Evolutionary conservation across 2,797 vertebrate species (phyloP).

Genomic region (Chiroxiphia lanceolata): DNA sequence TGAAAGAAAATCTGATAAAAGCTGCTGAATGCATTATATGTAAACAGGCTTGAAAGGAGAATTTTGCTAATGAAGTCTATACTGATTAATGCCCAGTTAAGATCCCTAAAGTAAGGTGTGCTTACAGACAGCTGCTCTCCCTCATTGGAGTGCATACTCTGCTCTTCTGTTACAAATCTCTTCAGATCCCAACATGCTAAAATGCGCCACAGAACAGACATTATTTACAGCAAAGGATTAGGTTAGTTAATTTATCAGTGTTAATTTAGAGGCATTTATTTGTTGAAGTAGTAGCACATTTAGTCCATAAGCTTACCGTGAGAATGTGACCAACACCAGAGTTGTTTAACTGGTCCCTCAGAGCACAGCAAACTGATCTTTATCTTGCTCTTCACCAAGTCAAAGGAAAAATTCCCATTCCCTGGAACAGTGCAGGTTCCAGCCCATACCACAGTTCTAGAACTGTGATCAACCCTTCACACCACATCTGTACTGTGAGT

Average conservation of each 20-base stretch:
- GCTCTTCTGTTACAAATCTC: background rate
- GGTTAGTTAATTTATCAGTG: background rate
- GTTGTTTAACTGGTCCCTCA: slow-evolving; percentile 45
- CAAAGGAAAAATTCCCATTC: slow-evolving; percentile 50
- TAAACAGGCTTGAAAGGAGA: background rate
- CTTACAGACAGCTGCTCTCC: background rate
- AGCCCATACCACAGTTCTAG: background rate
- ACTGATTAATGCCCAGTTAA: background rate
- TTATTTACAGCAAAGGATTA: background rate
- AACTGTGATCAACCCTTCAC: background rate
- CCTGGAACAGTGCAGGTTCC: background rate
- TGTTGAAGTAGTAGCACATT: background rate
- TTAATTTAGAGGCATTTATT: slow-evolving; percentile 11
- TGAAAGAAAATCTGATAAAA: background rate
- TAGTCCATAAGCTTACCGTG: background rate
- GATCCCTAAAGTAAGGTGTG: background rate
- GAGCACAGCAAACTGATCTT: slow-evolving; percentile 18
- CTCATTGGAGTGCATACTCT: background rate
- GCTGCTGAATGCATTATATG: background rate
- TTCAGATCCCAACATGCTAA: background rate
- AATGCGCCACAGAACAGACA: background rate
- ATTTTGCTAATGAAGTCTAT: background rate
- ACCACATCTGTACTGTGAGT: background rate
- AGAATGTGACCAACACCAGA: slow-evolving; percentile 9
- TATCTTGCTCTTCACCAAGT: slow-evolving; percentile 15